Base-by-base conservation (phyloP, 2,113 vertebrate genomes). In the Salvelinus fontinalis region DNA sequence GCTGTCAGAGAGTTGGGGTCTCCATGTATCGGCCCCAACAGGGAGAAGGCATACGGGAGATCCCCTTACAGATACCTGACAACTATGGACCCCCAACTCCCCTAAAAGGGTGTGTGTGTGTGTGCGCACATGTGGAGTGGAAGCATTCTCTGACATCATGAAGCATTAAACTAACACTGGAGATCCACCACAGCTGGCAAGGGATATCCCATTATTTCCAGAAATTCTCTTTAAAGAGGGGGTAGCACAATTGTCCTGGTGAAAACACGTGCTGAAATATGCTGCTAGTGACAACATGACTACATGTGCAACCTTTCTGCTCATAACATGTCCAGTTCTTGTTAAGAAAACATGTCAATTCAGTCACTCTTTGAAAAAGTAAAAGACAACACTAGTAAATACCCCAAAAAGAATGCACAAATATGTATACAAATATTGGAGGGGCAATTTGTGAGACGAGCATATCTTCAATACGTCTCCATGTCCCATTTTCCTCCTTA, bases 401-500 rank as follows among this genome's bases (percentile, higher is more conserved):
- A 70, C 39, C n/a, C 22, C 5, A 54, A 62, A 71, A n/a, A 26
- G 54, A 72, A 62, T 76, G 76, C 59, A 51, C 27, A 70, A 64
- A 68, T 67, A 82, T 26, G 2, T 11, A 79, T 64, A 54, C 34
- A 72, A 78, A 70, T 69, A 79, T 51, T 48, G 24, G 76, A 51
- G 22, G 20, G 66, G 39, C 14, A 44, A 67, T 78, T 66, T 70
- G 44, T 57, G 76, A 83, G 67, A 78, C 54, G 57, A 66, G 64
- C 79, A 69, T 81, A 79, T 79, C 74, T 70, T 73, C 22, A 64
- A 24, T 66, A 60, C 16, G 80, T 84, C 74, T 73, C 39, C 72
- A 22, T 81, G 83, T 80, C 80, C 79, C 76, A 84, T 62, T 84
- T 86, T 81, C 75, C 77, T 70, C 62, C 79, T 82, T 73, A 82